Percentiles rank a stretch among this genome's conserved stretches.
Conservation (phyloP, 2,113 vertebrate genomes). For the Zapus hudsonius region DNA sequence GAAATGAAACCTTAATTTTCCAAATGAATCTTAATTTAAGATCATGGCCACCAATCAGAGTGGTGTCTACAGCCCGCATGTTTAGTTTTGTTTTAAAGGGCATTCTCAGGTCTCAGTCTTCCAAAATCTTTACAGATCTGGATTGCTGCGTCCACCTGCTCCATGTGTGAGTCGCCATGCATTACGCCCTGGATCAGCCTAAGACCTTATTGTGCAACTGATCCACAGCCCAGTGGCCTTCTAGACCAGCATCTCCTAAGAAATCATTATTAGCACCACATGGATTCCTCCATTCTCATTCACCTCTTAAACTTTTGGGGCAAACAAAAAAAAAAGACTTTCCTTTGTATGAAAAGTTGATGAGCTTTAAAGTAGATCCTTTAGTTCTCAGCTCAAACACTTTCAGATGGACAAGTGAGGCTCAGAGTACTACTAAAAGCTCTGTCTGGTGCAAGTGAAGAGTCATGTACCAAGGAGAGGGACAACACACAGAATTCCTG, state of each 20-base stretch:
- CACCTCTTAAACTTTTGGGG: background rate
- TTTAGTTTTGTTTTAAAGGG: background rate
- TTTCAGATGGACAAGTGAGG: background rate
- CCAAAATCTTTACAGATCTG: background rate
- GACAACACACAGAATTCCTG: background rate
- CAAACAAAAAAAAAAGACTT: background rate
- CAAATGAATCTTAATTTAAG: background rate
- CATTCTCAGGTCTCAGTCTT: background rate
- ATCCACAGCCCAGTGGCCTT: background rate
- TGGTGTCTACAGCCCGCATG: background rate
- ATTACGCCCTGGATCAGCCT: background rate
- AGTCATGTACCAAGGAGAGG: background rate
- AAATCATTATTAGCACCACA: background rate
- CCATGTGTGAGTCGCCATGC: background rate
- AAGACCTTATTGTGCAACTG: background rate
- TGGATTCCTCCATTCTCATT: background rate
- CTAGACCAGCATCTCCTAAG: background rate
- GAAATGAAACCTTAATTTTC: constrained; percentile 16
- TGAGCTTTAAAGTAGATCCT: background rate
- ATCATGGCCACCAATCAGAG: background rate
- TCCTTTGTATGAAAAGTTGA: background rate
- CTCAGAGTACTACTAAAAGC: background rate
- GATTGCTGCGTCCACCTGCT: background rate
- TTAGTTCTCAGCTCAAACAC: background rate
- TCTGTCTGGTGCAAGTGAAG: background rate